Evolutionary conservation across 2,888 invertebrate genomes (phyloP).

Genomic region (Cacoxenus indagator): DNA sequence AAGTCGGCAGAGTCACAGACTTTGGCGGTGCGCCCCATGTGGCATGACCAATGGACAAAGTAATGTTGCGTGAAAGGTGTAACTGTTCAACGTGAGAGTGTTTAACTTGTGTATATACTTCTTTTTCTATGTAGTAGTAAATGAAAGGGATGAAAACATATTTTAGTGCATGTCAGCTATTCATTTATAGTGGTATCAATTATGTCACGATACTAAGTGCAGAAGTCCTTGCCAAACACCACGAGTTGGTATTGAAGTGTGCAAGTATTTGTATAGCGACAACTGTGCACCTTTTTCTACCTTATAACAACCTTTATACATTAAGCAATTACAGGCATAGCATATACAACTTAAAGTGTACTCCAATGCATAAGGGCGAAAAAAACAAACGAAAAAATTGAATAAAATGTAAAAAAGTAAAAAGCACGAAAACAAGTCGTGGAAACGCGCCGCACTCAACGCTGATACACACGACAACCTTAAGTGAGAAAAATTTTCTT

Average conservation of each 20-base stretch:
- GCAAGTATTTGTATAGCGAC: too few species aligned
- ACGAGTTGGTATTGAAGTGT: too few species aligned
- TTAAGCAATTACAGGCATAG: too few species aligned
- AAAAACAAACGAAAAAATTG: constrained; percentile 22
- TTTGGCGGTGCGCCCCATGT: constrained; percentile 41
- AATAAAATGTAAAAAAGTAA: too few species aligned
- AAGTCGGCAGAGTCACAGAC: constrained; percentile 27
- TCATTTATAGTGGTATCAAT: constrained; percentile 21
- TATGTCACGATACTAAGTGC: too few species aligned
- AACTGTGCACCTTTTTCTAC: too few species aligned
- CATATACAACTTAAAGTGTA: too few species aligned
- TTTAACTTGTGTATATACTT: constrained; percentile 24
- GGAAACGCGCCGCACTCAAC: constrained; percentile 23
- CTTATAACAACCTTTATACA: too few species aligned
- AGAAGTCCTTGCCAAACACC: too few species aligned
- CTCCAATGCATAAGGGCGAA: too few species aligned
- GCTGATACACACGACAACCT: constrained; percentile 59
- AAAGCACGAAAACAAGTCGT: too few species aligned
- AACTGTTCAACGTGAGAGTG: background rate
- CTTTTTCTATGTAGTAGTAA: background rate
- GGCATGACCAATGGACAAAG: constrained; percentile 12
- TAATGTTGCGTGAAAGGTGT: constrained; percentile 11
- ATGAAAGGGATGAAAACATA: constrained; percentile 31
- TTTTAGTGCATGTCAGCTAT: constrained; percentile 32
- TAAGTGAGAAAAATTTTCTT: constrained; percentile 38